Base-by-base conservation (phyloP, 2,113 vertebrate genomes). In the Planiliza haematocheilus region DNA sequence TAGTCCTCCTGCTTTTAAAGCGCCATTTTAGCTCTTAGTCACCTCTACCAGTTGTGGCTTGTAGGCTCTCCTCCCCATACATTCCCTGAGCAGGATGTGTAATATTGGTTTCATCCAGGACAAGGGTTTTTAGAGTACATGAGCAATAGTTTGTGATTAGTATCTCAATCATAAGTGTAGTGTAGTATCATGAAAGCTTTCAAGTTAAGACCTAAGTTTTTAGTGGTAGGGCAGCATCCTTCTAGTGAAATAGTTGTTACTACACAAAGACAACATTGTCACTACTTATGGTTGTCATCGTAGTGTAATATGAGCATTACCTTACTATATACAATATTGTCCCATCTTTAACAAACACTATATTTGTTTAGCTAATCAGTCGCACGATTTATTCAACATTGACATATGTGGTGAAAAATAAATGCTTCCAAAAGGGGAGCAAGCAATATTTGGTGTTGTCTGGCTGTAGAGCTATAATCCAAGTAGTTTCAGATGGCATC, bases 1-100 rank as follows among this genome's bases (percentile, higher is more conserved):
- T 69, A 84, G 79, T 69, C 60, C 70, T 80, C 67, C 86, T 74
- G 68, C 88, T 90, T 89, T 39, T 53, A 17, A 71, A 62, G 45
- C 59, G 21, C 20, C 58, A 65, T 65, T 77, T 56, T 73, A 85
- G 68, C 48, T 53, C 17, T 5, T 37, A 51, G 61, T 53, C 68
- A 79, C 51, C 50, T 56, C 50, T 38, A 70, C 57, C 43, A 8
- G 55, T 49, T 70, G 74, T 81, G 52, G 77, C 74, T 82, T 70
- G 49, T 63, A 78, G 67, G 57, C 50, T 77, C 39, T 75, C 46
- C 60, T 81, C 50, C 37, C 21, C 52, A 1, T 58, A 1, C 20
- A 63, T 58, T 62, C 52, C 63, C 42, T 75, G 45, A 76, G 38
- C 71, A 76, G 45, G 52, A 59, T 43, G 24, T 46, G 18, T 71